These are phyloP conservation scores for Altica lythri DNA, from an alignment of 2,888 invertebrate genomes.

Conservation along the genomic window DNA sequence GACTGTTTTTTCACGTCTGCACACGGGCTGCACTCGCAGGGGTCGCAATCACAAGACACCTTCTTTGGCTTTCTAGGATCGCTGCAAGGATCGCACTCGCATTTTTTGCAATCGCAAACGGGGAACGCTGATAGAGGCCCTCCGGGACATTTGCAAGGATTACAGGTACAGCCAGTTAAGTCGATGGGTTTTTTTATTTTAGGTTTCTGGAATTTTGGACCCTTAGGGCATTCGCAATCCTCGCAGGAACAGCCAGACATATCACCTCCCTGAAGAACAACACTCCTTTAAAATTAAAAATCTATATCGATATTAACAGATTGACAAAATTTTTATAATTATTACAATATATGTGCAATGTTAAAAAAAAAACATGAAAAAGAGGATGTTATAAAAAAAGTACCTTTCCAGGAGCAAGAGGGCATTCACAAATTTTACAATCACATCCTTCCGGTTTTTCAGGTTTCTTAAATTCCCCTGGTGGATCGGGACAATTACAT, in stretches of 20 bases:
- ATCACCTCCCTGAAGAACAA: slow-evolving; percentile 3
- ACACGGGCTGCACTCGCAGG: slow-evolving; percentile 27
- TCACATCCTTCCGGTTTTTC: slow-evolving; percentile 16
- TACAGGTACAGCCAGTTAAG: slow-evolving; percentile 6
- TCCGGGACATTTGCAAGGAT: slow-evolving; percentile 1
- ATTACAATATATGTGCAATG: no score
- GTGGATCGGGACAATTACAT: slow-evolving; percentile 26
- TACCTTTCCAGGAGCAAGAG: slow-evolving; percentile 11
- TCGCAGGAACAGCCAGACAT: slow-evolving; percentile 2
- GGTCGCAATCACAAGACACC: slow-evolving; percentile 22
- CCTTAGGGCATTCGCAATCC: slow-evolving; percentile 4
- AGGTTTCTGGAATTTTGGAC: slow-evolving; percentile 8
- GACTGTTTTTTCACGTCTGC: slow-evolving; percentile 20
- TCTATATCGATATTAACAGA: background rate
- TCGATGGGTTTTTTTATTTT: slow-evolving; percentile 1
- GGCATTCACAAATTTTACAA: slow-evolving; percentile 28
- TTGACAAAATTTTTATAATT: background rate
- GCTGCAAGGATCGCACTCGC: slow-evolving; percentile 13
- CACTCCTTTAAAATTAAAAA: background rate
- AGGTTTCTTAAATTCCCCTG: slow-evolving; percentile 9
- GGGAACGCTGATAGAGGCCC: slow-evolving; percentile 2
- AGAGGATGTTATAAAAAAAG: background rate
- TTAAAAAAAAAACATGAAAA: background rate
- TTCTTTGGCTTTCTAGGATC: slow-evolving; percentile 4
- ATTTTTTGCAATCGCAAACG: slow-evolving; percentile 14